Conservation (phyloP, 2,888 invertebrate genomes). For the Metellina segmentata region DNA sequence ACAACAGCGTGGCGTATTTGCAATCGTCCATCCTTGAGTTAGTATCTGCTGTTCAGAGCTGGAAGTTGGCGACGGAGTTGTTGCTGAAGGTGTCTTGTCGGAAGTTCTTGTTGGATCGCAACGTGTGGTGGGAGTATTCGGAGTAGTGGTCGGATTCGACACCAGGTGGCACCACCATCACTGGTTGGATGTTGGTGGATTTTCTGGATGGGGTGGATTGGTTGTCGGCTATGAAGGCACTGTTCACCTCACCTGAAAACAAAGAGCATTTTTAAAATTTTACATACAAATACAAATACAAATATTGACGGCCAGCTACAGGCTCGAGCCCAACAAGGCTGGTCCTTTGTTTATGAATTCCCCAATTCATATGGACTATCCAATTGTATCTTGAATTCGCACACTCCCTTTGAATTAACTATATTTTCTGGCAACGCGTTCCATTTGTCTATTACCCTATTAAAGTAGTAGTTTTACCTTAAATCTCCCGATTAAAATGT, state of each 20-base stretch:
- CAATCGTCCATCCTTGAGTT: background rate
- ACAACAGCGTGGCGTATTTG: background rate
- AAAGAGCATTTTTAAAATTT: background rate
- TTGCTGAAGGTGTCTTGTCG: slow-evolving; percentile 66
- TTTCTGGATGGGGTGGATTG: slow-evolving; percentile 72
- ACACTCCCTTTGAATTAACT: too few species aligned
- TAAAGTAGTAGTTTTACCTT: too few species aligned
- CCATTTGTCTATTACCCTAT: too few species aligned
- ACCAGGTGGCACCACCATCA: slow-evolving; percentile 72
- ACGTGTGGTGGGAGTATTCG: slow-evolving; percentile 76
- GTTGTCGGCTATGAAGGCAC: slow-evolving; percentile 75
- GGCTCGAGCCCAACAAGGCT: too few species aligned
- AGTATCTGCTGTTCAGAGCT: slow-evolving; percentile 46
- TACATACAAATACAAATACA: too few species aligned
- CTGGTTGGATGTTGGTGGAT: slow-evolving; percentile 72
- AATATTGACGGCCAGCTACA: too few species aligned
- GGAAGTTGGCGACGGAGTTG: slow-evolving; percentile 72
- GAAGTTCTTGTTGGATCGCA: slow-evolving; percentile 67
- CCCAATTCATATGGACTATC: too few species aligned
- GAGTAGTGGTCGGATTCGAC: slow-evolving; percentile 76
- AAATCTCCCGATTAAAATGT: too few species aligned
- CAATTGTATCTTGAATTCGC: too few species aligned
- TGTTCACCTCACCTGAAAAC: slow-evolving; percentile 77
- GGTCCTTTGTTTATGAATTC: too few species aligned
- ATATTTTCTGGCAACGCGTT: too few species aligned